phyloP scores from a whole-genome alignment of 2,113 vertebrate genomes.

The Pterophyllum scalare region DNA sequence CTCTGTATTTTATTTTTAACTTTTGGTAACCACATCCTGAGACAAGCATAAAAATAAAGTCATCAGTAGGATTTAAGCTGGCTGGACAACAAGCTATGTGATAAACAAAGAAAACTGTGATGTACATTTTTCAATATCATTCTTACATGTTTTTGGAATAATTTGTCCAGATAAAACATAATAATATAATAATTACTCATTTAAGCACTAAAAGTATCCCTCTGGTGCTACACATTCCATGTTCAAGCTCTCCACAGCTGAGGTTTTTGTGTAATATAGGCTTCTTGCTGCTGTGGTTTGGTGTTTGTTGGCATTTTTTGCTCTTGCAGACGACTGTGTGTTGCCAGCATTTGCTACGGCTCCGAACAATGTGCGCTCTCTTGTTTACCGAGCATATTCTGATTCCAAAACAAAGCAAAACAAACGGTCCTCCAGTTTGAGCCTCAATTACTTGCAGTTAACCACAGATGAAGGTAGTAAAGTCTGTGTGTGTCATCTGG shows the following conservation, averaged over 20 bases:
- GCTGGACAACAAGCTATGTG: too few species aligned
- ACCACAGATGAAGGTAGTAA: not conserved
- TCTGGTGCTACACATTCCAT: not conserved
- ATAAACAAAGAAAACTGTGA: too few species aligned
- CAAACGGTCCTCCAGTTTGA: not conserved
- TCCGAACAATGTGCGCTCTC: not conserved
- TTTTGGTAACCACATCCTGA: not conserved
- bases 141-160: not conserved
- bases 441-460: not conserved
- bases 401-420: not conserved
- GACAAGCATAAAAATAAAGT: not conserved
- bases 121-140: not conserved
- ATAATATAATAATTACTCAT: not conserved
- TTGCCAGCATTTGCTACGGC: not conserved
- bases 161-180: not conserved
- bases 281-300: conserved; percentile 30
- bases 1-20: too few species aligned
- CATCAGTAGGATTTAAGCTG: not conserved
- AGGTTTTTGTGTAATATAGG: not conserved
- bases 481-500: not conserved
- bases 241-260: not conserved
- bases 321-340: not conserved
- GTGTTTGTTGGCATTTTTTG: conserved; percentile 23
- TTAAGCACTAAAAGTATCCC: not conserved
- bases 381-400: not conserved